A percentile compares a stretch with the other conserved stretches of the same genome.
These are phyloP conservation scores for Cygnus olor DNA, from an alignment of 2,797 vertebrate species.

Conservation along the genomic window DNA sequence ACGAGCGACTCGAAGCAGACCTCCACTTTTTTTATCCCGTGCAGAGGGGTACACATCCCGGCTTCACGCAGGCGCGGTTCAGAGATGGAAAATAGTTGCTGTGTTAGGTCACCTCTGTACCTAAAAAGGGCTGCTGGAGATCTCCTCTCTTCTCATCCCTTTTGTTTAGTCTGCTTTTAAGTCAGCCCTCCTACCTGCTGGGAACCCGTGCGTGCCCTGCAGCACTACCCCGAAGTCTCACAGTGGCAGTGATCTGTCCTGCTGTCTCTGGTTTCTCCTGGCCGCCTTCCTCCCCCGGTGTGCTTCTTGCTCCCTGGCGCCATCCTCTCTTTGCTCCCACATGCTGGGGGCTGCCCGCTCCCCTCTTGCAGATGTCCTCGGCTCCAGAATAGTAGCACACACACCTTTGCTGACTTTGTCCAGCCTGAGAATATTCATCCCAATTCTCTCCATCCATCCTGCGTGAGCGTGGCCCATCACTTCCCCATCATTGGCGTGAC, in stretches of 20 bases:
- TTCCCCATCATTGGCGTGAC: fast-evolving
- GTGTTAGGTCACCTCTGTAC: neutral
- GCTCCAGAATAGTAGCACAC: too few relatives aligned
- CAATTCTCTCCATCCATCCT: neutral
- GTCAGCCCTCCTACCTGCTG: neutral
- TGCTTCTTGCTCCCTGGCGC: neutral
- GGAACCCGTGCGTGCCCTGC: neutral
- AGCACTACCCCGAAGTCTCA: neutral
- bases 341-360: fast-evolving
- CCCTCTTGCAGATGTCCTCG: neutral
- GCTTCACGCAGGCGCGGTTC: neutral
- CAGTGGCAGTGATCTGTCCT: neutral
- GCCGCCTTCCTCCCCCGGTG: neutral
- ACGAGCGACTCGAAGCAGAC: neutral
- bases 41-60: neutral
- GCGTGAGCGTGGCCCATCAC: neutral
- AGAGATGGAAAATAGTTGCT: neutral
- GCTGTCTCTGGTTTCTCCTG: neutral
- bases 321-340: fast-evolving
- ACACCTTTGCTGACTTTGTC: neutral
- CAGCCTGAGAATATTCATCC: neutral
- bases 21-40: neutral
- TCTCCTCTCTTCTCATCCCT: neutral
- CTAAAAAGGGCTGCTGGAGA: neutral
- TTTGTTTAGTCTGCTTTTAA: neutral